Evolutionary conservation across 2,797 vertebrate genomes (phyloP).

Genomic region (Pitangus sulphuratus): DNA sequence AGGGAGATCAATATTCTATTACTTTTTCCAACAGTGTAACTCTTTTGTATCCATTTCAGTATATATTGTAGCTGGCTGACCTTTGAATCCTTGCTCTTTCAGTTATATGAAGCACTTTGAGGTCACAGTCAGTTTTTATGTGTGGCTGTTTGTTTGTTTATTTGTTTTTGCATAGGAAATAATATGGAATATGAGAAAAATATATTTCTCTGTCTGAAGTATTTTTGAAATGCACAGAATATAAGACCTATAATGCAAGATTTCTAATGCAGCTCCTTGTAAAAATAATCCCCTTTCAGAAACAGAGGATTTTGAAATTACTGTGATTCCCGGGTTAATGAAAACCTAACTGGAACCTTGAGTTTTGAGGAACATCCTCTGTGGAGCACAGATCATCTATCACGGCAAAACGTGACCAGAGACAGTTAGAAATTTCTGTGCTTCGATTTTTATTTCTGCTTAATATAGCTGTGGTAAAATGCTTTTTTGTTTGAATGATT

Average conservation of each 20-base stretch:
- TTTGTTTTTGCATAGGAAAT: not conserved
- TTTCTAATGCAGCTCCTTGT: not conserved
- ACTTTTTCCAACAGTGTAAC: not conserved
- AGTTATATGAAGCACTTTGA: not conserved
- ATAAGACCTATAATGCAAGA: not conserved
- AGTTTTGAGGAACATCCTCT: not conserved
- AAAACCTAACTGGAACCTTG: fast-evolving
- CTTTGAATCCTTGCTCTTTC: not conserved
- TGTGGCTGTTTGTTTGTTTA: no score
- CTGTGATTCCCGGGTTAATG: not conserved
- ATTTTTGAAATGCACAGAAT: not conserved
- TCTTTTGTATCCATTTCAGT: not conserved
- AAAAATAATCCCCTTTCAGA: not conserved
- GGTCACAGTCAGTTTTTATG: not conserved
- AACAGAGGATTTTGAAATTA: not conserved
- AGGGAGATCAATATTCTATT: not conserved
- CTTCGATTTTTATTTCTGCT: not conserved
- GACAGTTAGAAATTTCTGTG: not conserved
- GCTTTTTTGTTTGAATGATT: fast-evolving
- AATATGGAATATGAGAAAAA: not conserved
- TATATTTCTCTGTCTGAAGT: not conserved
- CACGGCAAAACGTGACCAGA: not conserved
- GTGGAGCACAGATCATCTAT: not conserved
- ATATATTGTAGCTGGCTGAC: not conserved
- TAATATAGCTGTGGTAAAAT: not conserved